These are phyloP conservation scores for Andrena chrysosceles DNA, from an alignment of 2,888 invertebrate genomes.

Conservation along the genomic window DNA sequence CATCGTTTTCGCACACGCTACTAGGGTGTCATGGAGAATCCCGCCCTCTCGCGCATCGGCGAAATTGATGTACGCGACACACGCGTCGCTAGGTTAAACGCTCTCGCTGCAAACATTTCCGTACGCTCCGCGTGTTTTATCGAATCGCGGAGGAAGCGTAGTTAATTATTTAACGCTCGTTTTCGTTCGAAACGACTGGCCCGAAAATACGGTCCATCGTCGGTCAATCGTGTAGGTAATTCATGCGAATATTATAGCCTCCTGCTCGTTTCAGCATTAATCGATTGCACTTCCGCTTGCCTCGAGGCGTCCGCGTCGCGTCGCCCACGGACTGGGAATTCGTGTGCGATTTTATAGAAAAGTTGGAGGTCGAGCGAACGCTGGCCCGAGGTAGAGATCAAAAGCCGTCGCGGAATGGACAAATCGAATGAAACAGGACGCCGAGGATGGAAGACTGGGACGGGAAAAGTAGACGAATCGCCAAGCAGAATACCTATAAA, in stretches of 20 bases:
- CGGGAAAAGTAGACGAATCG: slow-evolving; percentile 1
- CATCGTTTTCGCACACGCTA: not conserved
- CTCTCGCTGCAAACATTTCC: not conserved
- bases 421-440: too few relatives aligned
- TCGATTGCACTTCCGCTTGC: not conserved
- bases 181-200: not conserved
- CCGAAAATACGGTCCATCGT: not conserved
- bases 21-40: not conserved
- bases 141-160: not conserved
- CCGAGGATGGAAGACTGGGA: too few relatives aligned
- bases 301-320: not conserved
- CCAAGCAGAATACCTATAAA: not conserved
- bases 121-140: not conserved
- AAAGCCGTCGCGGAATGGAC: too few relatives aligned
- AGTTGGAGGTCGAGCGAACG: too few relatives aligned
- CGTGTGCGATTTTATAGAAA: too few relatives aligned
- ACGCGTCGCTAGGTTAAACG: not conserved
- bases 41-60: not conserved
- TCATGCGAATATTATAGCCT: not conserved
- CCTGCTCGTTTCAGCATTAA: not conserved
- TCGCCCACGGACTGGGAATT: too few relatives aligned
- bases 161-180: slow-evolving; percentile 9
- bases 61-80: not conserved
- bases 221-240: not conserved
- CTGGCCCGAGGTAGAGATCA: too few relatives aligned